Evolutionary conservation across 1,140 invertebrate genomes (phyloP).

Genomic region (Araneus ventricosus): DNA sequence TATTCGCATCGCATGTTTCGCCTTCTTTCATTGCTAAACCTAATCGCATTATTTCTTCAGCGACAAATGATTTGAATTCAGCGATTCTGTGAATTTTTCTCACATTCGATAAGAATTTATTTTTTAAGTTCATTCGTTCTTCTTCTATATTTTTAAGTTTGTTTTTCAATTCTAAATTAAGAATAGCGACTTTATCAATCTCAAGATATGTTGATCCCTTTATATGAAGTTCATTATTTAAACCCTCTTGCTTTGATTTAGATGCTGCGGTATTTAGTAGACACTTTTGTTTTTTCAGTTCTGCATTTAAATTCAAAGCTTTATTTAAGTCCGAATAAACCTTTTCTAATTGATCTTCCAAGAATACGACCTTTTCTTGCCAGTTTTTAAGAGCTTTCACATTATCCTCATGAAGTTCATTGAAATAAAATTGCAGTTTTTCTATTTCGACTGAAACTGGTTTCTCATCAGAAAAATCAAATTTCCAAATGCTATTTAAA

Average conservation of each 20-base stretch:
- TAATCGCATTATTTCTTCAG: neutral
- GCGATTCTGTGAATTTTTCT: neutral
- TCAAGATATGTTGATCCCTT: neutral
- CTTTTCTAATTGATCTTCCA: neutral
- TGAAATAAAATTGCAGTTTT: neutral
- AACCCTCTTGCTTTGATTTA: too few species aligned
- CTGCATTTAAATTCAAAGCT: neutral
- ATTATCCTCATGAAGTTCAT: neutral
- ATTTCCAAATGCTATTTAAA: neutral
- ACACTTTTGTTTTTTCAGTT: neutral
- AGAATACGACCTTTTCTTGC: neutral
- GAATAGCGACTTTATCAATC: neutral
- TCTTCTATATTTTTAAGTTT: neutral
- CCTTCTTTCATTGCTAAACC: neutral
- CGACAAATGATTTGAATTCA: conserved; percentile 19
- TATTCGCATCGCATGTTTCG: neutral
- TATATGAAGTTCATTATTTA: neutral
- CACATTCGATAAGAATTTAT: neutral
- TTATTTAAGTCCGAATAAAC: neutral
- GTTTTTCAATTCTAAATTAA: neutral
- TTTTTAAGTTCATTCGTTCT: neutral
- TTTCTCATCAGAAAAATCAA: neutral
- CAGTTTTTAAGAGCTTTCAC: neutral
- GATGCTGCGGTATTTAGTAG: neutral
- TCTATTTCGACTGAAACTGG: neutral